A percentile compares a stretch with the other conserved stretches of the same genome.
These are phyloP conservation scores for Drosophila phalerata DNA, from an alignment of 2,888 invertebrate species.

Conservation along the genomic window DNA sequence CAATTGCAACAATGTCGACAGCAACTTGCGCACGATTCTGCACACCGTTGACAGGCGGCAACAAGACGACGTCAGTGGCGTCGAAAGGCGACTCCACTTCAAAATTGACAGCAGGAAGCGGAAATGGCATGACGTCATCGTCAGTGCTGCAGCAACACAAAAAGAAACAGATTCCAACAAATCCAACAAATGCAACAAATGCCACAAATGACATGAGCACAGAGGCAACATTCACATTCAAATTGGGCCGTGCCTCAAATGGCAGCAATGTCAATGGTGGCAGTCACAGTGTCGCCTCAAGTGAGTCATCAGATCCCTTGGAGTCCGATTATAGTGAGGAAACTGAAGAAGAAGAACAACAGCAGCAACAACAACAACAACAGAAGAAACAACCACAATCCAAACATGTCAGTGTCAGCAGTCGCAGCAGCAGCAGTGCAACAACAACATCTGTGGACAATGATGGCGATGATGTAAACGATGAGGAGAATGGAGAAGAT, in stretches of 20 bases:
- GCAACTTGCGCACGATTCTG: conserved; percentile 83
- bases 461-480: conserved; percentile 56
- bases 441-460: conserved; percentile 56
- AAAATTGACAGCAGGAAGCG: conserved; percentile 56
- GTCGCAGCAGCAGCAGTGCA: conserved; percentile 49
- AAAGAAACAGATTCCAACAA: conserved; percentile 46
- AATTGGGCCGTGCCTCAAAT: conserved; percentile 61
- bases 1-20: conserved; percentile 80
- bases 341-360: conserved; percentile 65
- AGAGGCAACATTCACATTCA: conserved; percentile 81
- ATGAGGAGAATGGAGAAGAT: conserved; percentile 63
- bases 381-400: conserved; percentile 35
- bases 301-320: conserved; percentile 85
- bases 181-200: conserved; percentile 17
- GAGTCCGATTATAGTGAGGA: conserved; percentile 85
- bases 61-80: conserved; percentile 30
- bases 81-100: conserved; percentile 56
- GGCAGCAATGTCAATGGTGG: conserved; percentile 40
- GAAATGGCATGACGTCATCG: conserved; percentile 51
- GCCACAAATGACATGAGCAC: conserved; percentile 59
- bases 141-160: conserved; percentile 30
- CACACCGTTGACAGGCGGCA: conserved; percentile 59
- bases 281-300: conserved; percentile 74
- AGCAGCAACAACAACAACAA: conserved; percentile 26
- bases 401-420: conserved; percentile 35